phyloP scores from a whole-genome alignment of 2,113 vertebrate genomes.

The Onychorhynchus coronatus region DNA sequence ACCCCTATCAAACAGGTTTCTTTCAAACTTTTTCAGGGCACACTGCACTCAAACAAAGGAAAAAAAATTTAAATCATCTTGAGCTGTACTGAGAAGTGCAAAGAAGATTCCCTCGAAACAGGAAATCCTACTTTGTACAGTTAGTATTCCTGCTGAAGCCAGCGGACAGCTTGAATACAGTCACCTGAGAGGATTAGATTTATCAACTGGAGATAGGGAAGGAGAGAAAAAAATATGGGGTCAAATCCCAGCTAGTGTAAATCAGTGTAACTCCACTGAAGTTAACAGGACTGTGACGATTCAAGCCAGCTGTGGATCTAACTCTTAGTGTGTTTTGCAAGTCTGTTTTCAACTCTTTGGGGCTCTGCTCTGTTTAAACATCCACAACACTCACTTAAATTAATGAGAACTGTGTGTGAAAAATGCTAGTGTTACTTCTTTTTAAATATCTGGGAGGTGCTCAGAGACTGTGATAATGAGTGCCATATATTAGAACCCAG shows the following conservation, averaged over 20 bases:
- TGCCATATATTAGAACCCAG: constrained; percentile 38
- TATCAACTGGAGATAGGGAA: not conserved
- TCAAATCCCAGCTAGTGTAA: not conserved
- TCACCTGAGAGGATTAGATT: not conserved
- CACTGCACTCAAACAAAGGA: not conserved
- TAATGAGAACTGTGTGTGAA: constrained; percentile 49
- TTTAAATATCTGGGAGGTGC: constrained; percentile 57
- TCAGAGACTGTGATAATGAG: constrained; percentile 35
- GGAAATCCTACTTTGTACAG: not conserved
- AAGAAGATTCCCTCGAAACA: not conserved
- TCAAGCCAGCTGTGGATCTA: constrained; percentile 27
- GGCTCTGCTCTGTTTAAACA: constrained; percentile 35
- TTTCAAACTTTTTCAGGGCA: not conserved
- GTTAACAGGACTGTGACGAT: not conserved
- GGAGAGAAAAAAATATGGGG: not conserved
- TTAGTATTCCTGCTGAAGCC: not conserved
- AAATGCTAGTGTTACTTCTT: constrained; percentile 35
- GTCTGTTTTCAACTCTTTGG: constrained; percentile 53
- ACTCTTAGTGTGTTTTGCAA: constrained; percentile 46
- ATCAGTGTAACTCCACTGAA: not conserved
- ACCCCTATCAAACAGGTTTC: not conserved
- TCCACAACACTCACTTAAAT: constrained; percentile 46
- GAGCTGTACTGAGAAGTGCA: not conserved
- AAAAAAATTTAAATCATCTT: not conserved
- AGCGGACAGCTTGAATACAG: not conserved